Percentiles rank a stretch among this genome's conserved stretches.
phyloP scores from a whole-genome alignment of 2,797 vertebrate species.

The Botia kubotai region DNA sequence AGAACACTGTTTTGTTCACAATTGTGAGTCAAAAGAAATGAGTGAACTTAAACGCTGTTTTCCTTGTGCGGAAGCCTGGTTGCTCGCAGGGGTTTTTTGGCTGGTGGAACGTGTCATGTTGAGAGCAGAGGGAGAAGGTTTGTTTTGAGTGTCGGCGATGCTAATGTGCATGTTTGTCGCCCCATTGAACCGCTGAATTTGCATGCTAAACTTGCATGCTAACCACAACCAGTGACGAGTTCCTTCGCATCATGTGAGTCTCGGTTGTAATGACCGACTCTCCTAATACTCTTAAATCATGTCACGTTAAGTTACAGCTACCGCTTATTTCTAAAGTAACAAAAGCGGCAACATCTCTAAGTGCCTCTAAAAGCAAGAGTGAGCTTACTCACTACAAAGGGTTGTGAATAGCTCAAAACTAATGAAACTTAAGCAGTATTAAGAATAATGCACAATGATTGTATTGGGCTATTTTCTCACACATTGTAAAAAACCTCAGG shows the following conservation, averaged over 20 bases:
- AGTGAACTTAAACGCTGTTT: conserved; percentile 34
- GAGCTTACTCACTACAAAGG: neutral
- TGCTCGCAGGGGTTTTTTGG: conserved; percentile 4
- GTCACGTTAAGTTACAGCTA: conserved; percentile 29
- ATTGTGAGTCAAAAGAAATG: conserved; percentile 42
- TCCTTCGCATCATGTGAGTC: conserved; percentile 37
- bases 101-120: conserved; percentile 27
- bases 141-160: conserved; percentile 56
- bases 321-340: conserved; percentile 12
- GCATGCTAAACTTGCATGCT: conserved; percentile 61
- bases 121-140: conserved; percentile 32
- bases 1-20: conserved; percentile 45
- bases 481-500: conserved; percentile 15
- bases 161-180: conserved; percentile 61
- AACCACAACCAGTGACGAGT: conserved; percentile 44
- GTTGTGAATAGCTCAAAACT: conserved; percentile 25
- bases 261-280: conserved; percentile 35
- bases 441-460: conserved; percentile 25
- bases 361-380: conserved; percentile 7
- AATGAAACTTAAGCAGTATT: conserved; percentile 31
- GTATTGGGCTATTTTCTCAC: conserved; percentile 11
- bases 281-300: conserved; percentile 52
- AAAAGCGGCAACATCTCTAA: conserved; percentile 20
- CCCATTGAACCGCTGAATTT: conserved; percentile 62
- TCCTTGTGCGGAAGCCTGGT: conserved; percentile 28